Percentiles rank a stretch among this genome's conserved stretches.
Conservation (phyloP, 92 coral and sea anemone genomes). For the Phenganax marumi region DNA sequence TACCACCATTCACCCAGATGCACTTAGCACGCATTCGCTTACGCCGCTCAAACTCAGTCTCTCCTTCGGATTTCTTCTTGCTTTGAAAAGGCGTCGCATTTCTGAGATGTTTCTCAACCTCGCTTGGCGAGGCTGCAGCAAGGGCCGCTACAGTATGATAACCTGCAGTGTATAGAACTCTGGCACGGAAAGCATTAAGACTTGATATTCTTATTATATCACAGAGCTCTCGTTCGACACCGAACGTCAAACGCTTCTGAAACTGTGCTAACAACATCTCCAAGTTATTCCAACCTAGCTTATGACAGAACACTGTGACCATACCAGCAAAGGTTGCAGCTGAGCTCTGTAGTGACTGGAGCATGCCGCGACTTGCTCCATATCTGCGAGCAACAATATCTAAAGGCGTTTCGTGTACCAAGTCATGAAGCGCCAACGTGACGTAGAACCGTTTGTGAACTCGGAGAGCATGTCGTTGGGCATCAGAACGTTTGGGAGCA, state of each 20-base stretch:
- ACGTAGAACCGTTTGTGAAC: conserved; percentile 96
- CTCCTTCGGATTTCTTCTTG: conserved; percentile 74
- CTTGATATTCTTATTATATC: conserved; percentile 87
- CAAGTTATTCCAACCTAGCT: conserved; percentile 90
- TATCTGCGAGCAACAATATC: conserved; percentile 81
- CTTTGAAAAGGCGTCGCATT: conserved; percentile 94
- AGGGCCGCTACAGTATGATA: conserved; percentile 84
- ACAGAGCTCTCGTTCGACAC: conserved; percentile 92
- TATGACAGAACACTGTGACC: conserved; percentile 95
- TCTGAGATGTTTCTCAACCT: conserved; percentile 69
- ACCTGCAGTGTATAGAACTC: conserved; percentile 82
- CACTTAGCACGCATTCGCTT: conserved; percentile 80
- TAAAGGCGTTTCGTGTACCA: conserved; percentile 86
- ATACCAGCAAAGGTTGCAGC: conserved; percentile 98
- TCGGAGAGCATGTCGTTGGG: conserved; percentile 77
- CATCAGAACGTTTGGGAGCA: conserved; percentile 81
- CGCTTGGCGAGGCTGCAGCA: conserved; percentile 75
- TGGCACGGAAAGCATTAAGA: conserved; percentile 97
- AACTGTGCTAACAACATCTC: conserved; percentile 86
- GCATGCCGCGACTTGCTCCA: conserved; percentile 96
- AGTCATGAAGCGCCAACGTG: conserved; percentile 89
- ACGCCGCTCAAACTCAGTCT: conserved; percentile 79
- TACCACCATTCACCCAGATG: conserved; percentile 87
- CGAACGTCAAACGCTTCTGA: conserved; percentile 90
- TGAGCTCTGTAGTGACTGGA: conserved; percentile 89